Evolutionary conservation across 2,797 vertebrate genomes (phyloP).

Genomic region (Coluber constrictor): DNA sequence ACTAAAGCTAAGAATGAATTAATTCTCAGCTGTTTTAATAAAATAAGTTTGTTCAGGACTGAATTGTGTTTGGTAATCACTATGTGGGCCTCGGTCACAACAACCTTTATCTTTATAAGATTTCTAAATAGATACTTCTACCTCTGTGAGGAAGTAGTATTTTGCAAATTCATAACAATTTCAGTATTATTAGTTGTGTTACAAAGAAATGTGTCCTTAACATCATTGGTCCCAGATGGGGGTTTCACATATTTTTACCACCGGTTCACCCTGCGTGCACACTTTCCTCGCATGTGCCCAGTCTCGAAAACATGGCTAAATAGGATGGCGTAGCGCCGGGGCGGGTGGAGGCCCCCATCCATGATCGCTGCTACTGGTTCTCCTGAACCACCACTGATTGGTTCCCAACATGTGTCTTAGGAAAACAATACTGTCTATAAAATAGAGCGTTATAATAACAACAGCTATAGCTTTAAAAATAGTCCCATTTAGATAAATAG

Average conservation of each 20-base stretch:
- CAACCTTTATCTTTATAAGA: neutral
- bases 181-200: neutral
- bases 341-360: too few relatives aligned
- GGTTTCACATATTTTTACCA: too few relatives aligned
- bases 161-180: neutral
- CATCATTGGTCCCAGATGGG: neutral
- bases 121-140: neutral
- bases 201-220: neutral
- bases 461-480: slow-evolving; percentile 1
- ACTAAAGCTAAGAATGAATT: too few relatives aligned
- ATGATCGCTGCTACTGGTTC: too few relatives aligned
- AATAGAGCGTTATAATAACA: slow-evolving; percentile 14
- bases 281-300: too few relatives aligned
- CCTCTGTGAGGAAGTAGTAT: neutral
- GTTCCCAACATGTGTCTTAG: neutral
- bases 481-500: slow-evolving; percentile 11
- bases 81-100: too few relatives aligned
- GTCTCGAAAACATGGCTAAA: too few relatives aligned
- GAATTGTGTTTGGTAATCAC: too few relatives aligned
- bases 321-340: too few relatives aligned
- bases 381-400: neutral
- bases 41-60: too few relatives aligned
- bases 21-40: too few relatives aligned
- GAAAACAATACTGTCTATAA: neutral
- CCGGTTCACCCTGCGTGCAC: too few relatives aligned